Conservation (phyloP, 2,113 vertebrate genomes). For the Meriones unguiculatus region DNA sequence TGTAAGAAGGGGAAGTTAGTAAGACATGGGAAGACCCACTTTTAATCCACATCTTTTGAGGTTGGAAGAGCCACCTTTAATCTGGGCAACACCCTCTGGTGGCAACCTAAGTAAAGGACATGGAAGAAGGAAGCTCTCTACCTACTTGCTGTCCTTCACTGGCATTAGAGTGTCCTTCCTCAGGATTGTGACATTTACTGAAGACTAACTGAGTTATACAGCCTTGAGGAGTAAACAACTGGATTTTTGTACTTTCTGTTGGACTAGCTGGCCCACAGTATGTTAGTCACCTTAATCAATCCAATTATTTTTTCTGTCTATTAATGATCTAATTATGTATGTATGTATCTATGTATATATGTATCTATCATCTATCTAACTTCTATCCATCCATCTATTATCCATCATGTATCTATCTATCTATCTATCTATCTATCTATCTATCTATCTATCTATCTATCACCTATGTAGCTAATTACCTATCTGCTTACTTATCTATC, state of each 20-base stretch:
- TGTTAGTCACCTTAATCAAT: not conserved
- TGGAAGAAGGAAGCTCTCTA: not conserved
- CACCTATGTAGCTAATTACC: not conserved
- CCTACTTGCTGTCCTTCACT: not conserved
- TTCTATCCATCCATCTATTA: not conserved
- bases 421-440: not conserved
- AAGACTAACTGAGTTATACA: not conserved
- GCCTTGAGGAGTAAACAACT: not conserved
- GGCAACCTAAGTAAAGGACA: not conserved
- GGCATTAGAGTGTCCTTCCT: not conserved
- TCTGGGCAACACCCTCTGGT: not conserved
- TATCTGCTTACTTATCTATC: not conserved
- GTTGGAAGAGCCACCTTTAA: not conserved
- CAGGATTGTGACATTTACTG: not conserved
- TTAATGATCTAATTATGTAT: not conserved
- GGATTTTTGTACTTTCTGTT: not conserved
- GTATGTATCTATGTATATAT: too few relatives aligned
- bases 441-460: not conserved
- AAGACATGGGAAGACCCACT: too few relatives aligned
- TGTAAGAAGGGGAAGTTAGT: too few relatives aligned
- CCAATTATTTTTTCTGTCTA: not conserved
- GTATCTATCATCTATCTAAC: too few relatives aligned
- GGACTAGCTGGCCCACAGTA: not conserved
- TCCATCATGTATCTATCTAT: not conserved
- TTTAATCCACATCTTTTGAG: not conserved